Evolutionary conservation across 1,140 invertebrate species (phyloP).

Genomic region (Diprion similis): DNA sequence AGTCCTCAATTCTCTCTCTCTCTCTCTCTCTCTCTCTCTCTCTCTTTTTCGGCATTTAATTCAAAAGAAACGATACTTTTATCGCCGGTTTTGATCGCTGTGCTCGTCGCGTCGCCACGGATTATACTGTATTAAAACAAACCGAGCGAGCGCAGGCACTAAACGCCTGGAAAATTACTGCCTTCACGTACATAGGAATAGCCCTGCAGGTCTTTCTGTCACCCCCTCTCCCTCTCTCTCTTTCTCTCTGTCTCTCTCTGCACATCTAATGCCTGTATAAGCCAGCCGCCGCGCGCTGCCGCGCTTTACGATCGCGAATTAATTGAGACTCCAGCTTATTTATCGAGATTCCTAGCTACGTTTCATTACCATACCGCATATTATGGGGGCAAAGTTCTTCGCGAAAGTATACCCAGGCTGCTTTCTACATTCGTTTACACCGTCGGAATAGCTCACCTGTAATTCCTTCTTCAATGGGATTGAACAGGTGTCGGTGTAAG

Average conservation of each 20-base stretch:
- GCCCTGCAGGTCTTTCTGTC: not conserved
- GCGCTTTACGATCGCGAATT: conserved; percentile 4
- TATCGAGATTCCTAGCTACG: not conserved
- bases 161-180: conserved; percentile 4
- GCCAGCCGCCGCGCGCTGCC: not conserved
- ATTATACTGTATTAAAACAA: not conserved
- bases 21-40: not conserved
- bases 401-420: too few species aligned
- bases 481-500: too few species aligned
- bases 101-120: not conserved
- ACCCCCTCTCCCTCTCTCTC: too few species aligned
- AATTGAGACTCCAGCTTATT: conserved; percentile 5
- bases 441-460: too few species aligned
- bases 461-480: too few species aligned
- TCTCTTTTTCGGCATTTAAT: not conserved
- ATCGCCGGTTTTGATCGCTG: not conserved
- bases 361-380: not conserved
- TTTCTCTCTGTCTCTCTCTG: too few species aligned
- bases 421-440: too few species aligned
- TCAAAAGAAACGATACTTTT: not conserved
- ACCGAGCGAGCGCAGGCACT: not conserved
- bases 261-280: not conserved
- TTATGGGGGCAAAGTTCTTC: not conserved
- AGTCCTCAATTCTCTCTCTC: not conserved
- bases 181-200: not conserved